Conservation (phyloP, 2,113 vertebrate species). For the Hydrolagus affinis region DNA sequence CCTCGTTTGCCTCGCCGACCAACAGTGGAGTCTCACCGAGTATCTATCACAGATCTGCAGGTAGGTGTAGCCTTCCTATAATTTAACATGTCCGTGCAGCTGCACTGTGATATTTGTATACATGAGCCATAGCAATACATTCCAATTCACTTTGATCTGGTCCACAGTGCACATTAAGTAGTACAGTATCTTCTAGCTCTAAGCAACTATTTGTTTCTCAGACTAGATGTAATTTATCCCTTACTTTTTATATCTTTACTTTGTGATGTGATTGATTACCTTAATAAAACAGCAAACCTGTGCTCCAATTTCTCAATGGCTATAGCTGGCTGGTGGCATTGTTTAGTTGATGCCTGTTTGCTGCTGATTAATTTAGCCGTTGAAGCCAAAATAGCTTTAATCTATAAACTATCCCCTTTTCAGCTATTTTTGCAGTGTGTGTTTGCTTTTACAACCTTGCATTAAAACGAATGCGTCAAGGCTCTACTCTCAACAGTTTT, state of each 20-base stretch:
- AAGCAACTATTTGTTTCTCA: neutral
- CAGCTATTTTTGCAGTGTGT: too few relatives aligned
- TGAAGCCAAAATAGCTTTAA: too few relatives aligned
- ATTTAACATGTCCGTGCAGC: neutral
- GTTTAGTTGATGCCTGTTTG: too few relatives aligned
- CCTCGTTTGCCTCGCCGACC: conserved; percentile 79
- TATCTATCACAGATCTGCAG: conserved; percentile 91
- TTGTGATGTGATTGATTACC: too few relatives aligned
- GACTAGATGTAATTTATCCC: neutral
- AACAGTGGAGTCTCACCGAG: conserved; percentile 86
- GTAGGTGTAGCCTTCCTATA: conserved; percentile 47
- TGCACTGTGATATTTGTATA: neutral
- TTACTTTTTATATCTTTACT: neutral
- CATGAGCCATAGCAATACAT: neutral
- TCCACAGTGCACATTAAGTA: neutral
- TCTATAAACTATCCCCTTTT: too few relatives aligned
- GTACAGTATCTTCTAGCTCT: neutral
- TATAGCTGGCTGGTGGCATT: too few relatives aligned
- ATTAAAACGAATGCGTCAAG: too few relatives aligned
- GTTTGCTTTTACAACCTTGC: too few relatives aligned
- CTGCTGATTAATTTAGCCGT: too few relatives aligned
- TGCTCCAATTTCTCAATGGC: too few relatives aligned
- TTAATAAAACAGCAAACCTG: too few relatives aligned
- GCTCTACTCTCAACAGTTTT: too few relatives aligned
- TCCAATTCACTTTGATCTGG: neutral